Conservation (phyloP, 1,140 invertebrate species). For the Arion vulgaris region DNA sequence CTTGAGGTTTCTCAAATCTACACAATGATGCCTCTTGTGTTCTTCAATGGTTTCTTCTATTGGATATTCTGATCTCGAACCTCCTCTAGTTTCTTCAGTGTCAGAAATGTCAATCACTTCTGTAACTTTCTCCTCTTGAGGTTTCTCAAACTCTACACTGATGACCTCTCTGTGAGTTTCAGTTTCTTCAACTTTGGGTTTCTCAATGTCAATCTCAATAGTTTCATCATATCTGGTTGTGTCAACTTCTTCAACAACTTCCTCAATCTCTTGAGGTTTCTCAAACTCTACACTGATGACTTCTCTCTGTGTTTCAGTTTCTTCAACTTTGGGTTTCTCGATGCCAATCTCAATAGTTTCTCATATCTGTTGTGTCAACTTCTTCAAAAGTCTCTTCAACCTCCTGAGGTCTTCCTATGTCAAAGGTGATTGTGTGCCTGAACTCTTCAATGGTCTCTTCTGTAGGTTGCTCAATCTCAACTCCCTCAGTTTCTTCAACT, state of each 20-base stretch:
- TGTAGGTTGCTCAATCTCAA: conserved; percentile 22
- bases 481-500: conserved; percentile 21
- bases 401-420: conserved; percentile 39
- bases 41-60: conserved; percentile 28
- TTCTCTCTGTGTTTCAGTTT: conserved; percentile 41
- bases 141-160: conserved; percentile 38
- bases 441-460: conserved; percentile 31
- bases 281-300: conserved; percentile 44
- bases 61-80: conserved; percentile 31
- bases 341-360: conserved; percentile 42
- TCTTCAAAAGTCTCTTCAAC: conserved; percentile 21
- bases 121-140: conserved; percentile 38
- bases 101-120: conserved; percentile 33
- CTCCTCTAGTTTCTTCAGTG: conserved; percentile 30
- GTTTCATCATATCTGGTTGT: conserved; percentile 39
- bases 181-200: conserved; percentile 41
- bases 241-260: conserved; percentile 34
- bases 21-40: conserved; percentile 30
- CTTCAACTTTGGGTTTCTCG: conserved; percentile 37
- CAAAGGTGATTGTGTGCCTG: conserved; percentile 24
- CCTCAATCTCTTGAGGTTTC: conserved; percentile 39
- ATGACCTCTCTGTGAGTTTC: conserved; percentile 42
- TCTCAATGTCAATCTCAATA: conserved; percentile 40
- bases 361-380: conserved; percentile 22
- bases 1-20: conserved; percentile 22